Conservation (phyloP, 1,140 invertebrate genomes). For the Berghia stephanieae region DNA sequence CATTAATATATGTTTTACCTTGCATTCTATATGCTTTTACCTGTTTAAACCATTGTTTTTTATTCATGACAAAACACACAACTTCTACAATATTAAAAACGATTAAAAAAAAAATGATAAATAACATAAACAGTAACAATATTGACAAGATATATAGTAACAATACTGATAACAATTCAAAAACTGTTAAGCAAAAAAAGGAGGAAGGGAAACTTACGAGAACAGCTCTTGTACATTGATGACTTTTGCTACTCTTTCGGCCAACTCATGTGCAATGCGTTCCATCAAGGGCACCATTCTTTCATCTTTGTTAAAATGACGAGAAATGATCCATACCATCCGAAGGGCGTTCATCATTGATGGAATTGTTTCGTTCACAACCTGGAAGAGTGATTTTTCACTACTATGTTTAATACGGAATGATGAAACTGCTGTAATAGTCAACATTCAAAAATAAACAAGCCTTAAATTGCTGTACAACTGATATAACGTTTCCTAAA, state of each 20-base stretch:
- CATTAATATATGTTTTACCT: no score
- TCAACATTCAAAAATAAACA: not conserved
- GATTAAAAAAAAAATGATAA: not conserved
- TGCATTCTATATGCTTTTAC: no score
- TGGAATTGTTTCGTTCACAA: conserved; percentile 75
- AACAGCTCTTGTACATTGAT: conserved; percentile 80
- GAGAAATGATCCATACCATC: conserved; percentile 69
- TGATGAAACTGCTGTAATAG: no score
- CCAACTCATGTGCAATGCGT: conserved; percentile 82
- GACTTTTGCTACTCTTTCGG: conserved; percentile 77
- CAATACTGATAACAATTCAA: no score
- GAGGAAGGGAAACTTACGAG: conserved; percentile 56
- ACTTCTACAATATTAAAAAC: not conserved
- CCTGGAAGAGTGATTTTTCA: conserved; percentile 19
- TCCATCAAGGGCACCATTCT: conserved; percentile 83
- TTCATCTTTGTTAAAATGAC: conserved; percentile 71
- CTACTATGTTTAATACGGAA: no score
- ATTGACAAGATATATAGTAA: no score
- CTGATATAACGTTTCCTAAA: no score
- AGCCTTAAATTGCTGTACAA: no score
- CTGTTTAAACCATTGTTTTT: no score
- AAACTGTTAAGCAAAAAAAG: not conserved
- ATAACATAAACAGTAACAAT: no score
- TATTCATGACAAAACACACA: not conserved
- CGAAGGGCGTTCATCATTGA: conserved; percentile 80